Evolutionary conservation across 2,113 vertebrate species (phyloP).

Genomic region (Rhea pennata): DNA sequence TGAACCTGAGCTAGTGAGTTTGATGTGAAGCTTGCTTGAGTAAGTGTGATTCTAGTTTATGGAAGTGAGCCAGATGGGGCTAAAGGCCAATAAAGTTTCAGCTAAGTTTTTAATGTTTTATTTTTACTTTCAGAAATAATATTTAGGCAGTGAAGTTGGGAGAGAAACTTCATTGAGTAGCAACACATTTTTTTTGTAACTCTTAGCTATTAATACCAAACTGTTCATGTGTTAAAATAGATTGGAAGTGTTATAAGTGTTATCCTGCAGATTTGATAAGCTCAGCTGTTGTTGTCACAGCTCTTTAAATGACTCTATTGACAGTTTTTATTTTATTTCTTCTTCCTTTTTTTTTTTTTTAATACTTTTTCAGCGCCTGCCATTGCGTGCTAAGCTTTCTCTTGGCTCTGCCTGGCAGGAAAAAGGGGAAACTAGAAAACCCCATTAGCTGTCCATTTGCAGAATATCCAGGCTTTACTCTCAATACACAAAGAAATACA

Average conservation of each 20-base stretch:
- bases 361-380: slow-evolving; percentile 15
- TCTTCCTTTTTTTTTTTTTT: slow-evolving; percentile 13
- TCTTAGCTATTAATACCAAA: slow-evolving; percentile 42
- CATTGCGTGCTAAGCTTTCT: slow-evolving; percentile 60
- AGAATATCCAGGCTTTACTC: slow-evolving; percentile 67
- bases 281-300: slow-evolving; percentile 63
- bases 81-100: slow-evolving; percentile 16
- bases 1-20: neutral
- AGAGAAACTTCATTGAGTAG: neutral
- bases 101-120: neutral
- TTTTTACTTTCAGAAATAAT: slow-evolving; percentile 47
- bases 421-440: slow-evolving; percentile 74
- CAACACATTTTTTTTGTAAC: neutral
- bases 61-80: neutral
- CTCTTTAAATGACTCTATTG: slow-evolving; percentile 54
- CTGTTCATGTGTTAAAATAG: slow-evolving; percentile 47
- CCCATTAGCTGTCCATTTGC: slow-evolving; percentile 71
- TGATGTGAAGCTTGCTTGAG: slow-evolving; percentile 25
- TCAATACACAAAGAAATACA: slow-evolving; percentile 73
- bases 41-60: slow-evolving; percentile 6
- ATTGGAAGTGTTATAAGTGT: slow-evolving; percentile 56
- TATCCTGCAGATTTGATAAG: slow-evolving; percentile 65
- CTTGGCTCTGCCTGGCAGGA: slow-evolving; percentile 66
- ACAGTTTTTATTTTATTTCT: slow-evolving; percentile 7
- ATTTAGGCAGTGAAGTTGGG: neutral